Conservation (phyloP, 2,888 invertebrate genomes). For the Parnassius glacialis region DNA sequence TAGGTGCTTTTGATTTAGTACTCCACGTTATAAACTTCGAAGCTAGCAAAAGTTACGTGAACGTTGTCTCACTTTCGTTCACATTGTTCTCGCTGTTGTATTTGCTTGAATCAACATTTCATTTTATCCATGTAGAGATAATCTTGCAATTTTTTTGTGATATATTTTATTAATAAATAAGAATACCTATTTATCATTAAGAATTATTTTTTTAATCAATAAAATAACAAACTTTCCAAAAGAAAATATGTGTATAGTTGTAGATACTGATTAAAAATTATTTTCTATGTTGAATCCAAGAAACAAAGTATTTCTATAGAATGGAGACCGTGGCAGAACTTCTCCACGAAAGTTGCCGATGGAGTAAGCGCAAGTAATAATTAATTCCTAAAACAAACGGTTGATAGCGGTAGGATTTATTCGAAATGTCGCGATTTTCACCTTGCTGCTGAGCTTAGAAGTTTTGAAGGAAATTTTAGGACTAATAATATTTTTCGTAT, state of each 20-base stretch:
- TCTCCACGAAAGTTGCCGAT: conserved; percentile 38
- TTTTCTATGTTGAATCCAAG: conserved; percentile 19
- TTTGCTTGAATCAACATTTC: no score
- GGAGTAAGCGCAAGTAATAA: conserved; percentile 53
- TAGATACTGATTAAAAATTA: conserved; percentile 9
- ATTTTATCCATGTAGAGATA: no score
- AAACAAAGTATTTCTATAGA: conserved; percentile 10
- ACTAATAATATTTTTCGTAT: background rate
- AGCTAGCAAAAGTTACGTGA: background rate
- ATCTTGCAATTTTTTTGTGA: no score
- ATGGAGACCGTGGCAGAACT: conserved; percentile 10
- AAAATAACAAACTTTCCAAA: no score
- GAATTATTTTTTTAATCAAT: no score
- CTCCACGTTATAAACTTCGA: background rate
- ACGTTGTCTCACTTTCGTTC: background rate
- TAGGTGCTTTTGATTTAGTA: conserved; percentile 28
- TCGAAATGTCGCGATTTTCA: conserved; percentile 53
- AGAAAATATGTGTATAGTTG: background rate
- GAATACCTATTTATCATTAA: no score
- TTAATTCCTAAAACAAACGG: conserved; percentile 59
- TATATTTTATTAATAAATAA: no score
- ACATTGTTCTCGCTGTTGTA: no score
- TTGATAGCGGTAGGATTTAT: conserved; percentile 60
- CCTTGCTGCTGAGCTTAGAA: conserved; percentile 32
- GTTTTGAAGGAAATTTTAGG: conserved; percentile 4